Conservation (phyloP, 2,797 vertebrate genomes). For the Peromyscus attwateri region DNA sequence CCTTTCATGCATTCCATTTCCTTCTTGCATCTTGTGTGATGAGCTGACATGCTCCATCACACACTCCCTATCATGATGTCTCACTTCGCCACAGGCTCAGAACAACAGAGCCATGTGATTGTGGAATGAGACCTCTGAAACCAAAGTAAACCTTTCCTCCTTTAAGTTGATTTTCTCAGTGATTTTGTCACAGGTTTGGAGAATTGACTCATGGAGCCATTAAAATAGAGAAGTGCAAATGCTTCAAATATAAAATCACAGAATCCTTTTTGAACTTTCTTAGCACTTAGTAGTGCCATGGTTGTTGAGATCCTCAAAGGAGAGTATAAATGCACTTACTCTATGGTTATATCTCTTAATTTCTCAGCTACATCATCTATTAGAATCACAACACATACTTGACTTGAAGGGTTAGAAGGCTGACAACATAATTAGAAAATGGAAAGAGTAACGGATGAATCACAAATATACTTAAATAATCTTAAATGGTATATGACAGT, state of each 20-base stretch:
- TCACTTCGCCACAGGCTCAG: neutral
- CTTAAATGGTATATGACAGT: constrained; percentile 64
- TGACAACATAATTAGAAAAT: constrained; percentile 72
- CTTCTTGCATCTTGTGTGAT: neutral
- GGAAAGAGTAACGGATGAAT: constrained; percentile 67
- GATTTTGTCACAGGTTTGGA: neutral
- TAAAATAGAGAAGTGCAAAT: neutral
- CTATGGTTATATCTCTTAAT: neutral
- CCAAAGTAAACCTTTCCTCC: neutral
- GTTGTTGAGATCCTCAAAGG: neutral
- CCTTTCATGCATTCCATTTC: neutral
- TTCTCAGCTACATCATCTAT: constrained; percentile 6
- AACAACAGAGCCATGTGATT: neutral
- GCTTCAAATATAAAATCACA: constrained; percentile 4
- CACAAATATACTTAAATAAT: constrained; percentile 67
- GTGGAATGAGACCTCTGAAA: neutral
- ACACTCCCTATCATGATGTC: too few species aligned
- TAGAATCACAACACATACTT: constrained; percentile 64
- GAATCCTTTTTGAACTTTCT: neutral
- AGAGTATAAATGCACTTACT: neutral
- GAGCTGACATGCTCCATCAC: neutral
- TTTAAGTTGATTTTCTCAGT: neutral
- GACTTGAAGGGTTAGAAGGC: constrained; percentile 40
- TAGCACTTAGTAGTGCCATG: neutral
- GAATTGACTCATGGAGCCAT: accelerated